Percentiles rank a stretch among this genome's conserved stretches.
Evolutionary conservation across 2,797 vertebrate species (phyloP).

Genomic region (Semotilus atromaculatus): DNA sequence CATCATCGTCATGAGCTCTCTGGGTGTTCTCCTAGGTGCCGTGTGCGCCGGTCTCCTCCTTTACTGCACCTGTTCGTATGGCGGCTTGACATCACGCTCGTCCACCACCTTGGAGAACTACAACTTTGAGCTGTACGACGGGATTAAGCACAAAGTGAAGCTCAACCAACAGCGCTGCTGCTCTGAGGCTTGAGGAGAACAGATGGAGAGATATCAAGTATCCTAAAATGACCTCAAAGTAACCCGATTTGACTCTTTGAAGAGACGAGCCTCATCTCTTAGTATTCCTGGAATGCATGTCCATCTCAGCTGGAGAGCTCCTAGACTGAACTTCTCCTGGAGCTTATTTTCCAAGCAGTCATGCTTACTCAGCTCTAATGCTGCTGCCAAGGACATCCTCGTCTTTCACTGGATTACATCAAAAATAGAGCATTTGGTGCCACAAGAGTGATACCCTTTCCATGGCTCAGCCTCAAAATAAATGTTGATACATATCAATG

Average conservation of each 20-base stretch:
- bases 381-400: slow-evolving; percentile 33
- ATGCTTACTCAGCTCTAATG: slow-evolving; percentile 28
- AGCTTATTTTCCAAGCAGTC: slow-evolving; percentile 27
- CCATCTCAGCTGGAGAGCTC: slow-evolving; percentile 42
- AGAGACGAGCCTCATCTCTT: slow-evolving; percentile 53
- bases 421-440: slow-evolving; percentile 50
- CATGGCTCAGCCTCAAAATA: slow-evolving; percentile 60
- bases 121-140: slow-evolving; percentile 97
- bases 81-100: slow-evolving; percentile 92
- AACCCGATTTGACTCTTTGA: slow-evolving; percentile 56
- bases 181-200: slow-evolving; percentile 77
- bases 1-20: slow-evolving; percentile 98
- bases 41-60: slow-evolving; percentile 93
- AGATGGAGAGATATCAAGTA: neutral
- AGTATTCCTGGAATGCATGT: slow-evolving; percentile 56
- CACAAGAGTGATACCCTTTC: slow-evolving; percentile 64
- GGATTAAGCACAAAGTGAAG: slow-evolving; percentile 99
- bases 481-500: slow-evolving; percentile 82
- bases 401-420: slow-evolving; percentile 42
- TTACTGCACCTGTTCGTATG: slow-evolving; percentile 95
- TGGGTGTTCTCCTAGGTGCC: slow-evolving; percentile 92
- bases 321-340: slow-evolving; percentile 19
- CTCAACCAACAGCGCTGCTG: slow-evolving; percentile 98
- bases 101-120: slow-evolving; percentile 99
- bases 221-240: slow-evolving; percentile 24